phyloP scores from a whole-genome alignment of 2,797 vertebrate species.

The Parambassis ranga region DNA sequence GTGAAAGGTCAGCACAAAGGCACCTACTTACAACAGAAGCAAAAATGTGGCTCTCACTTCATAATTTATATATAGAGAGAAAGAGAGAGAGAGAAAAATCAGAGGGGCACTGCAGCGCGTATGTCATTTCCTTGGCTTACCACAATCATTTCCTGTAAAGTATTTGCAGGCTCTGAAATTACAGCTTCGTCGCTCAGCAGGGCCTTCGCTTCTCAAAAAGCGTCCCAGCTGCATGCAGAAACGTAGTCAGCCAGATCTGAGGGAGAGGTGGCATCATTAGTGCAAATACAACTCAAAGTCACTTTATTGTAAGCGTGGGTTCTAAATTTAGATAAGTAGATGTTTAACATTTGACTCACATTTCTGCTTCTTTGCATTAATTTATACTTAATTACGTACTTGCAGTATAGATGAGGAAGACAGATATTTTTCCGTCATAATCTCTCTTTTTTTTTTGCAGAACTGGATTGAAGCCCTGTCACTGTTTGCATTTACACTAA shows the following conservation, averaged over 20 bases:
- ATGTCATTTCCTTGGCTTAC: conserved; percentile 77
- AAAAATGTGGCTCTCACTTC: not conserved
- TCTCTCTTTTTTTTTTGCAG: too few relatives aligned
- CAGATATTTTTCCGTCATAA: not conserved
- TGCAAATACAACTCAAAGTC: conserved; percentile 14
- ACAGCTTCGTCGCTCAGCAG: conserved; percentile 55
- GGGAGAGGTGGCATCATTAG: conserved; percentile 43
- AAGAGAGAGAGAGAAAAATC: not conserved
- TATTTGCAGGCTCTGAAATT: conserved; percentile 76
- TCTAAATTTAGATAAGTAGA: conserved; percentile 6
- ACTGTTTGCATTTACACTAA: not conserved
- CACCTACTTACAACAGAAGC: not conserved
- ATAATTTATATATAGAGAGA: not conserved
- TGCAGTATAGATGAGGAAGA: not conserved
- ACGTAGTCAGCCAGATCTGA: conserved; percentile 10
- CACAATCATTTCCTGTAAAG: conserved; percentile 81
- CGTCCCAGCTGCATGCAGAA: conserved; percentile 54
- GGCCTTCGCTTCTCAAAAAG: conserved; percentile 33
- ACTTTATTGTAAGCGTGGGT: conserved; percentile 11
- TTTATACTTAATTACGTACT: not conserved
- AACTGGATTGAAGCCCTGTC: too few relatives aligned
- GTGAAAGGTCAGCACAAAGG: conserved; percentile 16
- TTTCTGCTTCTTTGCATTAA: conserved; percentile 10
- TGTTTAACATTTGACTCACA: conserved; percentile 25
- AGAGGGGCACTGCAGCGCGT: conserved; percentile 35